phyloP scores from a whole-genome alignment of 2,888 invertebrate species.

The Aphrophora alni region DNA sequence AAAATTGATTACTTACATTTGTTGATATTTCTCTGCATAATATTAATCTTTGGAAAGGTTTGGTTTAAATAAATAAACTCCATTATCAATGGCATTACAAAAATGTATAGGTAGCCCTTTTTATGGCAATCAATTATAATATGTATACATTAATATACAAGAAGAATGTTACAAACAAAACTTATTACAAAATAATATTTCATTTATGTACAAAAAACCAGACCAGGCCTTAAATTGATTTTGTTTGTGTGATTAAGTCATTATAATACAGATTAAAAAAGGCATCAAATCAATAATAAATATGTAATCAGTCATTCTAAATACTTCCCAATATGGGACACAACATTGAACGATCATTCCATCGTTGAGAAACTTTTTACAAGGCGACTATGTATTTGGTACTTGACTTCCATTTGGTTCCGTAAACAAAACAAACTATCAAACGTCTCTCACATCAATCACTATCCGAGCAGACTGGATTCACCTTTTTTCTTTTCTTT shows the following conservation, averaged over 20 bases:
- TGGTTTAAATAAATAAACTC: not conserved
- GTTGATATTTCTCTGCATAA: too few relatives aligned
- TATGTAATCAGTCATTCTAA: not conserved
- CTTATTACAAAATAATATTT: not conserved
- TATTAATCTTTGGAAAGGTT: too few relatives aligned
- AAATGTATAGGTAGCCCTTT: not conserved
- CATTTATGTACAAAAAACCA: not conserved
- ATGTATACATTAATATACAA: slow-evolving; percentile 4
- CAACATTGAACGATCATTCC: not conserved
- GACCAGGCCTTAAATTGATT: not conserved
- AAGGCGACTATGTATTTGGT: not conserved
- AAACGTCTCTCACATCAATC: slow-evolving; percentile 69
- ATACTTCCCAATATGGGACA: slow-evolving; percentile 2
- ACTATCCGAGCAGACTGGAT: slow-evolving; percentile 82
- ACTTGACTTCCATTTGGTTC: not conserved
- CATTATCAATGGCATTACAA: not conserved
- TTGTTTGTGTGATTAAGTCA: not conserved
- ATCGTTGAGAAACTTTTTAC: not conserved
- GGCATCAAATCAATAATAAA: not conserved
- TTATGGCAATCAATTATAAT: not conserved
- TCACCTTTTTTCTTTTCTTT: slow-evolving; percentile 85
- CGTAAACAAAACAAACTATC: slow-evolving; percentile 14
- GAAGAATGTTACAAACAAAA: not conserved
- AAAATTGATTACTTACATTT: too few relatives aligned
- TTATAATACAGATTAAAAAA: not conserved